Conservation (phyloP, 2,888 invertebrate genomes). For the Brassicogethes aeneus region DNA sequence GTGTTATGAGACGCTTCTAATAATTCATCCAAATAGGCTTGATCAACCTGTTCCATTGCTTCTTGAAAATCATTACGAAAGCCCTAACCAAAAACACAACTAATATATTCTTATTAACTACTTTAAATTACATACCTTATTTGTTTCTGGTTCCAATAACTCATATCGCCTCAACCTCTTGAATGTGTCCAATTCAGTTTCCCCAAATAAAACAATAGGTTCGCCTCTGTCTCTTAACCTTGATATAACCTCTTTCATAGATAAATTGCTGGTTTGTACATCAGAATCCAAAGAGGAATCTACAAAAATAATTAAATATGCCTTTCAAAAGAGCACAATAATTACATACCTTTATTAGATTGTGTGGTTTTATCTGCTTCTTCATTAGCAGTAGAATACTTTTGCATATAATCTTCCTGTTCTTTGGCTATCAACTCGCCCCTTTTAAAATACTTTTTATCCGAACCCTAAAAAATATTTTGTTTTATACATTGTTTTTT, state of each 20-base stretch:
- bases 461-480: slow-evolving; percentile 58
- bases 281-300: slow-evolving; percentile 23
- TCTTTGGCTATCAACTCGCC: slow-evolving; percentile 78
- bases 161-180: slow-evolving; percentile 82
- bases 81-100: slow-evolving; percentile 54
- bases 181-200: slow-evolving; percentile 82
- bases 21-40: slow-evolving; percentile 90
- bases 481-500: no score
- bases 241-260: slow-evolving; percentile 80
- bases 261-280: slow-evolving; percentile 46
- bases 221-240: slow-evolving; percentile 84
- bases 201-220: slow-evolving; percentile 85
- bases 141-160: slow-evolving; percentile 91
- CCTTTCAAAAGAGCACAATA: not conserved
- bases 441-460: slow-evolving; percentile 83
- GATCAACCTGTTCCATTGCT: slow-evolving; percentile 96
- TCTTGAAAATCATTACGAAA: slow-evolving; percentile 97
- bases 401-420: slow-evolving; percentile 68
- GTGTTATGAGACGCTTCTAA: slow-evolving; percentile 52
- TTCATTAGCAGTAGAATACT: slow-evolving; percentile 45
- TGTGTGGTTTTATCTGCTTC: slow-evolving; percentile 18
- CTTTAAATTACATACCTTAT: no score
- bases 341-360: not conserved
- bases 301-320: slow-evolving; percentile 10
- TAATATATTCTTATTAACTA: no score